Evolutionary conservation across 2,888 invertebrate genomes (phyloP).

Genomic region (Cetonia aurata): DNA sequence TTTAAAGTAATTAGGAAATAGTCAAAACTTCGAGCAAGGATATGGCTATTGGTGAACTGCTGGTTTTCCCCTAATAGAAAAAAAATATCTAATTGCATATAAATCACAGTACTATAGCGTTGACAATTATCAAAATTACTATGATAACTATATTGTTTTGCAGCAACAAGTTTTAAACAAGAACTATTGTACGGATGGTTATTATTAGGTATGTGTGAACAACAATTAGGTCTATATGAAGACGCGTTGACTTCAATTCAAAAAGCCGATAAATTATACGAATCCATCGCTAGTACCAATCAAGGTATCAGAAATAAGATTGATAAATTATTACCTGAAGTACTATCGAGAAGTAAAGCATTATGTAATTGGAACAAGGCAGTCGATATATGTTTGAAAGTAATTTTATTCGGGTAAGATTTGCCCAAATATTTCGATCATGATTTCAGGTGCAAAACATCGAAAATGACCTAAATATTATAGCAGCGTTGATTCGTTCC

Average conservation of each 20-base stretch:
- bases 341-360: conserved; percentile 64
- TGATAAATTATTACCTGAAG: conserved; percentile 62
- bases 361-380: conserved; percentile 68
- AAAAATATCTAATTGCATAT: too few species aligned
- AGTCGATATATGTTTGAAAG: conserved; percentile 61
- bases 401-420: conserved; percentile 51
- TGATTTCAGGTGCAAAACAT: conserved; percentile 6
- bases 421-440: conserved; percentile 9
- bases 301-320: conserved; percentile 56
- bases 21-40: too few species aligned
- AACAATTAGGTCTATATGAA: conserved; percentile 68
- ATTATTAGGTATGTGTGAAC: conserved; percentile 67
- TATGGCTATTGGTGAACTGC: too few species aligned
- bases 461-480: background rate
- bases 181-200: conserved; percentile 67
- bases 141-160: conserved; percentile 39
- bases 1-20: too few species aligned
- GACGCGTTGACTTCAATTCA: conserved; percentile 66
- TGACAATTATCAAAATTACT: background rate
- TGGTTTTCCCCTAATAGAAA: too few species aligned
- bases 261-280: conserved; percentile 62
- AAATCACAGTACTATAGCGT: background rate
- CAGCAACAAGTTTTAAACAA: conserved; percentile 60
- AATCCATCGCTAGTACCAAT: conserved; percentile 58
- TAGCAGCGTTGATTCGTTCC: conserved; percentile 58